Evolutionary conservation across 1,140 invertebrate species (phyloP).

Genomic region (Drosophila auraria): DNA sequence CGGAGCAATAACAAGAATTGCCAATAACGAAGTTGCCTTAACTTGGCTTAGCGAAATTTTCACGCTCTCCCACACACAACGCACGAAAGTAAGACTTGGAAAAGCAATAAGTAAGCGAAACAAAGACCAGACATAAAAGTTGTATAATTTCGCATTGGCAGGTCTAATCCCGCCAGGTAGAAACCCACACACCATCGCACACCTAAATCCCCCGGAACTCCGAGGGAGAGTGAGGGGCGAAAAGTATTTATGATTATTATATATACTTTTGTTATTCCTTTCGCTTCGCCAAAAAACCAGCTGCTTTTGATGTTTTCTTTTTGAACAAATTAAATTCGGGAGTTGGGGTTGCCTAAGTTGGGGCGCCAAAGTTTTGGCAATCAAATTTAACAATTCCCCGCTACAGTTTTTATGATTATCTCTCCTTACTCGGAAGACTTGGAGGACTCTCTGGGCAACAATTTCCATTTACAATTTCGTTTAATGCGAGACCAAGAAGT

Average conservation of each 20-base stretch:
- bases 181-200: conserved; percentile 46
- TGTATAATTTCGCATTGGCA: conserved; percentile 83
- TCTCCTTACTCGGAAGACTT: conserved; percentile 43
- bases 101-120: conserved; percentile 80
- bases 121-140: conserved; percentile 63
- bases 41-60: conserved; percentile 79
- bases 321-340: conserved; percentile 74
- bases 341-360: background rate
- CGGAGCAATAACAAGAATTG: conserved; percentile 30
- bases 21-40: conserved; percentile 75
- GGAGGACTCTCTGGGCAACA: conserved; percentile 28
- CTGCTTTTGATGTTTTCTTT: conserved; percentile 77
- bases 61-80: conserved; percentile 71
- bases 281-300: conserved; percentile 58
- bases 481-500: conserved; percentile 41
- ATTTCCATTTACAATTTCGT: conserved; percentile 71
- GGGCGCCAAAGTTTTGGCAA: conserved; percentile 64
- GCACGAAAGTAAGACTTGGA: conserved; percentile 17
- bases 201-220: conserved; percentile 29
- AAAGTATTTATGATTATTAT: conserved; percentile 73
- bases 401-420: conserved; percentile 81
- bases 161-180: conserved; percentile 80
- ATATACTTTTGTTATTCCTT: conserved; percentile 19
- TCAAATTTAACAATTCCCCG: conserved; percentile 81
- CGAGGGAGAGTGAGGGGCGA: conserved; percentile 9